Percentiles rank a stretch among this genome's conserved stretches.
phyloP scores from a whole-genome alignment of 2,888 invertebrate species.

The Lithophane leautieri region DNA sequence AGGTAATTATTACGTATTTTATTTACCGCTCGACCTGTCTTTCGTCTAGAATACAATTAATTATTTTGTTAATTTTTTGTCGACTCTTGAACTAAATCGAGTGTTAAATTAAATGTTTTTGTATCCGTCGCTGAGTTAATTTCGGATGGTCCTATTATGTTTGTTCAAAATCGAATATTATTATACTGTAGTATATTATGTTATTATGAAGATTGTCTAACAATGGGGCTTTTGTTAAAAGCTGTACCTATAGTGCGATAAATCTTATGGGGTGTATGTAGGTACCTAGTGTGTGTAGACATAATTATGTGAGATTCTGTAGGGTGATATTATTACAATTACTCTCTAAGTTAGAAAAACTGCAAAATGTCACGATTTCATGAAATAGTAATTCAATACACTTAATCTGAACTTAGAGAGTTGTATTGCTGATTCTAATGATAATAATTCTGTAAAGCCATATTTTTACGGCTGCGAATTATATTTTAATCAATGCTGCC shows the following conservation, averaged over 20 bases:
- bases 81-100: conserved; percentile 1
- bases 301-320: background rate
- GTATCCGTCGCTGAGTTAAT: background rate
- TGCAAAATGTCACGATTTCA: too few relatives aligned
- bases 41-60: conserved; percentile 40
- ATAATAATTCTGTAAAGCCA: too few relatives aligned
- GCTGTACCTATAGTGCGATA: background rate
- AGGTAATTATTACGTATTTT: conserved; percentile 68
- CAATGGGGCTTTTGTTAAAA: background rate
- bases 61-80: conserved; percentile 24
- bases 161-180: background rate
- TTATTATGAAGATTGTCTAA: background rate
- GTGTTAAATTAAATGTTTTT: conserved; percentile 2
- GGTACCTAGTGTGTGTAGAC: too few relatives aligned
- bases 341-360: too few relatives aligned
- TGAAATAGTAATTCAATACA: too few relatives aligned
- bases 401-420: too few relatives aligned
- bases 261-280: conserved; percentile 12
- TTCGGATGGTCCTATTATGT: background rate
- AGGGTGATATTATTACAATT: conserved; percentile 5
- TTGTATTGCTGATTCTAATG: too few relatives aligned
- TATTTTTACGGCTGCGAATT: too few relatives aligned
- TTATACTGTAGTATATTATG: background rate
- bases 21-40: conserved; percentile 24
- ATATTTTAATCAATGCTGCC: too few relatives aligned